Percentiles rank a stretch among this genome's conserved stretches.
Evolutionary conservation across 2,888 invertebrate species (phyloP).

Genomic region (Cremastinae sp.): DNA sequence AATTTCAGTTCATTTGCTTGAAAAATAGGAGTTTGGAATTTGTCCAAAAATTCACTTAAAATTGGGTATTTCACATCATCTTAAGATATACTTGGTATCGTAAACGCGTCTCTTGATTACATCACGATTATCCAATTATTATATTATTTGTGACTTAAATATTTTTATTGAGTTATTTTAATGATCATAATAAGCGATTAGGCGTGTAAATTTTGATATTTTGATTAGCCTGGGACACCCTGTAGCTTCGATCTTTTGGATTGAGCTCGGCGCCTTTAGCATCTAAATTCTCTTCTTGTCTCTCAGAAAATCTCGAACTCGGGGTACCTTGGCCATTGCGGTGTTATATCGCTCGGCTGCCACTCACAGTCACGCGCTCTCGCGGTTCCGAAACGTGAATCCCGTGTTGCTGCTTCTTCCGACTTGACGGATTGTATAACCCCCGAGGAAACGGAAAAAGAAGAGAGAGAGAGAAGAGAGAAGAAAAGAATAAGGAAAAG

Average conservation of each 20-base stretch:
- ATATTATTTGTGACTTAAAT: no score
- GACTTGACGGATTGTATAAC: conserved; percentile 30
- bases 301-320: conserved; percentile 37
- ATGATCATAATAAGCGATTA: no score
- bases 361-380: conserved; percentile 51
- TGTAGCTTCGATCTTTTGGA: conserved; percentile 5
- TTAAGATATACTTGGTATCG: no score
- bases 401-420: conserved; percentile 1
- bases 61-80: no score
- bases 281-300: conserved; percentile 39
- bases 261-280: not conserved
- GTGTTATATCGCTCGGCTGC: conserved; percentile 43
- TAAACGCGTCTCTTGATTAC: no score
- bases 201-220: no score
- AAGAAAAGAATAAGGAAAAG: conserved; percentile 9
- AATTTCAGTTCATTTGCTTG: no score
- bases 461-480: not conserved
- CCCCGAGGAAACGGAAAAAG: conserved; percentile 13
- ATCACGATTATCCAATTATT: no score
- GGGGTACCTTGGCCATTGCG: not conserved
- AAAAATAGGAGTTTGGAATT: no score
- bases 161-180: no score
- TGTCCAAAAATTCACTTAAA: no score
- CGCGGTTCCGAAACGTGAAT: conserved; percentile 39
- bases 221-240: not conserved